Evolutionary conservation across 2,888 invertebrate species (phyloP).

Genomic region (Polyploca ridens): DNA sequence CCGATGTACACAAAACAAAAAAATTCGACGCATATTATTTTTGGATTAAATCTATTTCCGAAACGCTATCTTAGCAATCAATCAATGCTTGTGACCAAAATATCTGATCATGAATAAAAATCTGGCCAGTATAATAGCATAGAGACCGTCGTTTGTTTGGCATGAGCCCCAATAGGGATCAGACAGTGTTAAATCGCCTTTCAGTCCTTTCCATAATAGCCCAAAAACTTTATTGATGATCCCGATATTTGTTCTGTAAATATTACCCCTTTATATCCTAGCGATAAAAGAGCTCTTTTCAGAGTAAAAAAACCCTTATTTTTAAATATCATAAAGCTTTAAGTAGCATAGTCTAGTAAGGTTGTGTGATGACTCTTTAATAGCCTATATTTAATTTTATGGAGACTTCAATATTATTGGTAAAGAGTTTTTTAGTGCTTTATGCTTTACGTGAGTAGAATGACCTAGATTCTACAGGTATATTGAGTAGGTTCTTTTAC

Average conservation of each 20-base stretch:
- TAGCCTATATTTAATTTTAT: slow-evolving; percentile 9
- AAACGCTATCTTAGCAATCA: too few species aligned
- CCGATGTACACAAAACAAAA: too few species aligned
- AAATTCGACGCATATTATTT: too few species aligned
- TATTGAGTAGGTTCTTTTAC: too few species aligned
- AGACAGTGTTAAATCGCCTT: not conserved
- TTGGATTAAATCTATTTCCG: too few species aligned
- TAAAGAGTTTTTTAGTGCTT: not conserved
- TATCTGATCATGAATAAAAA: not conserved
- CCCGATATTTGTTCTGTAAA: slow-evolving; percentile 10
- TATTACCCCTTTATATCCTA: slow-evolving; percentile 7
- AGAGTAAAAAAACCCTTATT: not conserved
- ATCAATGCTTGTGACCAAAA: too few species aligned
- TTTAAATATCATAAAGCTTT: not conserved
- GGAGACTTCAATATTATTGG: not conserved
- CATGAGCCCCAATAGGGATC: not conserved
- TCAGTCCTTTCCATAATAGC: not conserved
- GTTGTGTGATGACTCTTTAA: not conserved
- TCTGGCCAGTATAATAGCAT: not conserved
- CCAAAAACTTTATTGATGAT: slow-evolving; percentile 6
- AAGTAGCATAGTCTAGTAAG: not conserved
- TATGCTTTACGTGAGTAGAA: not conserved
- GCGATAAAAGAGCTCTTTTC: not conserved
- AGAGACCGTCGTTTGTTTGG: not conserved
- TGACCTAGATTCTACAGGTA: too few species aligned